A percentile compares a stretch with the other conserved stretches of the same genome.
Evolutionary conservation across 2,113 vertebrate species (phyloP).

Genomic region (Excalfactoria chinensis): DNA sequence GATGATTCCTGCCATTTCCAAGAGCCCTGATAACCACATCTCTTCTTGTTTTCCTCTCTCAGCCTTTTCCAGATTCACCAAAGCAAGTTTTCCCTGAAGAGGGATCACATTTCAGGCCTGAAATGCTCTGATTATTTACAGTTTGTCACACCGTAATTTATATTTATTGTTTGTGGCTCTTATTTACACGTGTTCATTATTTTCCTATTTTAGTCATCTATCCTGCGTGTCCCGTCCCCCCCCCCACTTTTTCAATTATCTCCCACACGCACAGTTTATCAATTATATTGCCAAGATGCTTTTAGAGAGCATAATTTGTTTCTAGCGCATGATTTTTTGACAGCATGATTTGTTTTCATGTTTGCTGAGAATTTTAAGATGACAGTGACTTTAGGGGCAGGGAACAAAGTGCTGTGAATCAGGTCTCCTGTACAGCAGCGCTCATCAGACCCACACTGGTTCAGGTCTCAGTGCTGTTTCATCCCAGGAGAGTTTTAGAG

Average conservation of each 20-base stretch:
- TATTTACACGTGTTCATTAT: conserved; percentile 68
- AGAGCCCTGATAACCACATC: not conserved
- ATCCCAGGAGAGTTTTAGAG: not conserved
- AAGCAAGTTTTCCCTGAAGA: conserved; percentile 42
- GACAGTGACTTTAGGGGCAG: conserved; percentile 13
- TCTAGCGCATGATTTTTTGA: conserved; percentile 55
- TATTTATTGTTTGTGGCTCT: conserved; percentile 67
- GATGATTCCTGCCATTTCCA: conserved; percentile 22
- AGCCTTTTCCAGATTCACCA: conserved; percentile 19
- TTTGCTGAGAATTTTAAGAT: conserved; percentile 20
- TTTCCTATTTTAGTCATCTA: conserved; percentile 63
- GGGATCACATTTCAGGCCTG: conserved; percentile 37
- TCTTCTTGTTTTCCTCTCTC: conserved; percentile 1
- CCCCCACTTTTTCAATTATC: conserved; percentile 60
- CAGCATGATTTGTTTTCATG: conserved; percentile 65
- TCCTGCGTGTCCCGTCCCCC: not conserved
- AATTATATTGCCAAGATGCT: conserved; percentile 52
- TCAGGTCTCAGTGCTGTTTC: not conserved
- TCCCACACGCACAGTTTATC: conserved; percentile 32
- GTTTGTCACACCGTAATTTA: conserved; percentile 48
- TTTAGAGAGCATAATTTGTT: conserved; percentile 59
- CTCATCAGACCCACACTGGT: not conserved
- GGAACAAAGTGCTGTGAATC: not conserved
- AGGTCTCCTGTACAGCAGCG: fast-evolving
- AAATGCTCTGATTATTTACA: conserved; percentile 67